Evolutionary conservation across 2,113 vertebrate genomes (phyloP).

Genomic region (Indicator maculatus): DNA sequence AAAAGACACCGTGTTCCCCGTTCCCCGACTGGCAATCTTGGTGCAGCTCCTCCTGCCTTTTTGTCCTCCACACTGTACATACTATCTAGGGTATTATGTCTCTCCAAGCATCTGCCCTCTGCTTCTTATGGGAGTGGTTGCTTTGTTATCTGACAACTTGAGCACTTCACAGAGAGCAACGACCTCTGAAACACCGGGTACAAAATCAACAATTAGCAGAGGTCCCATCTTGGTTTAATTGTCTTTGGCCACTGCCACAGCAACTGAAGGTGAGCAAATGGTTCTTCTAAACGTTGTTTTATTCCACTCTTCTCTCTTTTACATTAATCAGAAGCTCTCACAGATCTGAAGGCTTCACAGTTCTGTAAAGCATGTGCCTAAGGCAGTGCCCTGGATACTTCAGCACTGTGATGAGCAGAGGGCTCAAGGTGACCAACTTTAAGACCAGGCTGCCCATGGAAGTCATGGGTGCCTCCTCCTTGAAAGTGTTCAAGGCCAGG

Average conservation of each 20-base stretch:
- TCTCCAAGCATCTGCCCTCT: background rate
- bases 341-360: background rate
- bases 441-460: background rate
- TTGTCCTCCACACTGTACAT: background rate
- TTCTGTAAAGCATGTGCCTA: background rate
- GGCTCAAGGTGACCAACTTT: background rate
- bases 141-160: background rate
- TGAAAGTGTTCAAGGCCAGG: too few species aligned
- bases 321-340: background rate
- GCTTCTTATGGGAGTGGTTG: background rate
- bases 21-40: background rate
- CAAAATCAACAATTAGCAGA: background rate
- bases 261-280: background rate
- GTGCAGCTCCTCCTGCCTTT: background rate
- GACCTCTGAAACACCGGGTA: background rate
- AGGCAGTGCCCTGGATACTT: background rate
- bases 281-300: background rate
- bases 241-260: background rate
- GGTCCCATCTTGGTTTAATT: background rate
- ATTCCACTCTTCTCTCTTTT: background rate
- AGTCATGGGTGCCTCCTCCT: too few species aligned
- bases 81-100: fast-evolving
- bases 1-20: background rate
- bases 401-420: background rate
- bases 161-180: fast-evolving